These are phyloP conservation scores for Dryococelus australis DNA, from an alignment of 2,888 invertebrate species.

Conservation along the genomic window DNA sequence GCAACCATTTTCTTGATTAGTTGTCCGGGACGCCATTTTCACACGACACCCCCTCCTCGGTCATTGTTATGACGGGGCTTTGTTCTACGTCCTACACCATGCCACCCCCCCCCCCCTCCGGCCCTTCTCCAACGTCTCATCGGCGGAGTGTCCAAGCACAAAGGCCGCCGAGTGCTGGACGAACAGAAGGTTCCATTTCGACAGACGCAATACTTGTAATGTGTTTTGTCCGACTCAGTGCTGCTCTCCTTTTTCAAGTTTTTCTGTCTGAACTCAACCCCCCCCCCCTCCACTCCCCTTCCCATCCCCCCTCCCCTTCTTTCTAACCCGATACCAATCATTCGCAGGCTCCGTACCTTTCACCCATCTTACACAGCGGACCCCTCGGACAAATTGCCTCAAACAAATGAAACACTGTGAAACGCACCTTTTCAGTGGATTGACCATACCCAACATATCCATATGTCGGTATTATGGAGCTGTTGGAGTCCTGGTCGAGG, in stretches of 20 bases:
- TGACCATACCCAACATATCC: neutral
- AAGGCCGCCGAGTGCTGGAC: neutral
- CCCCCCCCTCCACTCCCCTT: too few species aligned
- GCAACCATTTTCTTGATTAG: slow-evolving; percentile 7
- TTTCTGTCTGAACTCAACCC: too few species aligned
- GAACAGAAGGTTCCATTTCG: slow-evolving; percentile 16
- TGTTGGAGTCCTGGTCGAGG: too few species aligned
- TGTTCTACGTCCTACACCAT: neutral
- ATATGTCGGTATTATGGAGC: too few species aligned
- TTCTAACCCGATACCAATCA: too few species aligned
- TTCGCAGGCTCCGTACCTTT: neutral
- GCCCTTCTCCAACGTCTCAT: too few species aligned
- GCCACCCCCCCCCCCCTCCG: neutral
- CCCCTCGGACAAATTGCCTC: neutral
- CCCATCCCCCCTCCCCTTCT: neutral
- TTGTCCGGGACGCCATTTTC: neutral
- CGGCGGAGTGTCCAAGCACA: neutral
- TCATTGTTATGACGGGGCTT: neutral
- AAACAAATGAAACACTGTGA: neutral
- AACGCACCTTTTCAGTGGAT: neutral
- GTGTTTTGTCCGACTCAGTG: neutral
- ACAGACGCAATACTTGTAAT: slow-evolving; percentile 16
- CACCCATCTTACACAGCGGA: neutral
- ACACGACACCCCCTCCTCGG: neutral
- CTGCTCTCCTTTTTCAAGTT: neutral